Percentiles rank a stretch among this genome's conserved stretches.
Evolutionary conservation across 2,797 vertebrate genomes (phyloP).

Genomic region (Leptatherina wallacei): DNA sequence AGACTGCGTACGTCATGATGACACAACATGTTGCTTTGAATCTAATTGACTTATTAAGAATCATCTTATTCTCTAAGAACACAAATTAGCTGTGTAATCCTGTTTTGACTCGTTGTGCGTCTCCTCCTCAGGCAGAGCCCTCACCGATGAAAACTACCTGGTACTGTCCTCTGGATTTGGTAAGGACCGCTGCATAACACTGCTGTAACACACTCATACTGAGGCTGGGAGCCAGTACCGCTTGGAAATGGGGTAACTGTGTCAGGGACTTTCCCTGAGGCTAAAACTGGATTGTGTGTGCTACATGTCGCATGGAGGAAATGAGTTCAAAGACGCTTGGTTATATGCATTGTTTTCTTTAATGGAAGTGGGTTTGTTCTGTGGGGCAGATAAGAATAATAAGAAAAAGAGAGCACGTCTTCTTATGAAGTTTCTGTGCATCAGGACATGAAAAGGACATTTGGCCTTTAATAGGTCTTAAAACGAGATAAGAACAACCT

Average conservation of each 20-base stretch:
- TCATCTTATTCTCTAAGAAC: background rate
- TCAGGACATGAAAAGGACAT: background rate
- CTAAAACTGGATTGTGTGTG: conserved; percentile 34
- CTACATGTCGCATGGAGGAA: conserved; percentile 20
- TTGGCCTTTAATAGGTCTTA: background rate
- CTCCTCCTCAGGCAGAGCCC: conserved; percentile 73
- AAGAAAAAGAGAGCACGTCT: background rate
- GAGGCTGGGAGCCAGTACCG: conserved; percentile 22
- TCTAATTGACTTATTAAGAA: background rate
- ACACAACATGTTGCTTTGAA: background rate
- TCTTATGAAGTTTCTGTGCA: background rate
- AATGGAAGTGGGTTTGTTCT: background rate
- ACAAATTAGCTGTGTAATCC: background rate
- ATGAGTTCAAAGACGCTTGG: conserved; percentile 32
- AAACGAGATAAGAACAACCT: background rate
- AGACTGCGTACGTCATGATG: background rate
- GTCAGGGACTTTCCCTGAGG: conserved; percentile 48
- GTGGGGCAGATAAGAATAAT: background rate
- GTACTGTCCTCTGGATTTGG: conserved; percentile 87
- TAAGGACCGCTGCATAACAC: conserved; percentile 52
- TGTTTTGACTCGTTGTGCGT: conserved; percentile 8
- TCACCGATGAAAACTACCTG: conserved; percentile 87
- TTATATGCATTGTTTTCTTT: conserved; percentile 5
- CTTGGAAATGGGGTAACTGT: conserved; percentile 44
- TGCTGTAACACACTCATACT: background rate